phyloP scores from a whole-genome alignment of 1,140 invertebrate genomes.

The Eupristina koningsbergeri region DNA sequence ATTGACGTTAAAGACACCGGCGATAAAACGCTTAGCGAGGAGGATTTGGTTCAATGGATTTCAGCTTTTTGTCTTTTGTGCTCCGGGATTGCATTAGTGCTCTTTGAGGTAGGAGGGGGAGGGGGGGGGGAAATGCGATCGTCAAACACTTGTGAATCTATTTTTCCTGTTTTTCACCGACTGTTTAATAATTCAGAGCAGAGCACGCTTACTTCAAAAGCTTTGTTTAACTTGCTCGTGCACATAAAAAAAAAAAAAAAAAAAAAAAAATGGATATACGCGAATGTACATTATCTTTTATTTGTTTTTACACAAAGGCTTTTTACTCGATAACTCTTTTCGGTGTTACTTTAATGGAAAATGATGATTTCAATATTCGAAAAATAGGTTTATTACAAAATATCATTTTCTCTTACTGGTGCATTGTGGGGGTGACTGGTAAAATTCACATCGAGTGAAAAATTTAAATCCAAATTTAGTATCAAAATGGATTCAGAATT shows the following conservation, averaged over 20 bases:
- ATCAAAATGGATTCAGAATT: not conserved
- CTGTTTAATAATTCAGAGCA: not conserved
- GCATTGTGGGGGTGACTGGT: not conserved
- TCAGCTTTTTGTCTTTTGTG: not conserved
- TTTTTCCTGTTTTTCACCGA: not conserved
- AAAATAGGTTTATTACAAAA: not conserved
- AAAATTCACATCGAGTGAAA: not conserved
- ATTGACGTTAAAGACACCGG: slow-evolving; percentile 38
- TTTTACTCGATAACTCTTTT: too few relatives aligned
- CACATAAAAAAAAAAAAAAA: too few relatives aligned
- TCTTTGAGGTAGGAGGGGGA: not conserved
- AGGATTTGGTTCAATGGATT: too few relatives aligned
- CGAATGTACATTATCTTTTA: too few relatives aligned
- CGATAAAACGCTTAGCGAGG: slow-evolving; percentile 32
- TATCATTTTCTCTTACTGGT: not conserved
- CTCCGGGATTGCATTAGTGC: not conserved
- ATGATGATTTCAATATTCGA: not conserved
- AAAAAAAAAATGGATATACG: too few relatives aligned
- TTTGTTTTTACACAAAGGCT: not conserved
- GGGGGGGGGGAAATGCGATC: not conserved
- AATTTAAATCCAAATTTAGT: not conserved
- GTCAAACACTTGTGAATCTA: not conserved
- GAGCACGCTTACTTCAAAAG: too few relatives aligned
- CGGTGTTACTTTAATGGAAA: not conserved
- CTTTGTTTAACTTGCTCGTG: too few relatives aligned